A percentile compares a stretch with the other conserved stretches of the same genome.
These are phyloP conservation scores for Acanthiza pusilla DNA, from an alignment of 2,797 vertebrate genomes.

Conservation along the genomic window DNA sequence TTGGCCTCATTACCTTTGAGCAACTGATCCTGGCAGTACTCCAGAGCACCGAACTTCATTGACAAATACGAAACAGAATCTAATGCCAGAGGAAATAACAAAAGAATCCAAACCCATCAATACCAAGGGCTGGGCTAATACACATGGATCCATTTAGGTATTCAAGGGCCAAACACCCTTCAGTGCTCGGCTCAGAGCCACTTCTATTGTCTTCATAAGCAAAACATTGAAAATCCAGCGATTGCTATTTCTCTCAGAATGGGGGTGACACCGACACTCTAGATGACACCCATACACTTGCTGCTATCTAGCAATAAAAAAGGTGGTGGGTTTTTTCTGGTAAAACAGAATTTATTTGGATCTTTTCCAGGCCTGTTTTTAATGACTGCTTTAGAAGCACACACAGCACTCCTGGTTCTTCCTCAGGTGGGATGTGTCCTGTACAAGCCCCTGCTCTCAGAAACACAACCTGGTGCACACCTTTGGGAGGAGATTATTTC, in stretches of 20 bases:
- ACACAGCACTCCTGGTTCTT: not conserved
- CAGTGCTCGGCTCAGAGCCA: not conserved
- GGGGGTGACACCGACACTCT: not conserved
- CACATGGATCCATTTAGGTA: not conserved
- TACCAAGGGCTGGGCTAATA: not conserved
- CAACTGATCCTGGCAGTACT: not conserved
- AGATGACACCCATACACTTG: not conserved
- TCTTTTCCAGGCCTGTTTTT: not conserved
- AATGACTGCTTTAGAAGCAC: not conserved
- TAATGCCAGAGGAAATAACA: not conserved
- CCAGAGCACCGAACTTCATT: not conserved
- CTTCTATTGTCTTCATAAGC: not conserved
- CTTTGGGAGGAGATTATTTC: not conserved
- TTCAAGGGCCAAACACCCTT: not conserved
- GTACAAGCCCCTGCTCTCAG: not conserved
- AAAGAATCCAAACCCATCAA: not conserved
- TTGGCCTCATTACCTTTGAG: not conserved
- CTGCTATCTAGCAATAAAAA: not conserved
- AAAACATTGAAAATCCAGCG: not conserved
- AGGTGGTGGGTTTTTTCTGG: rapidly evolving
- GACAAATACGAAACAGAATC: not conserved
- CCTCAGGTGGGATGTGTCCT: not conserved
- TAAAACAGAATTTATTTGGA: not conserved
- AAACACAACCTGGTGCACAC: not conserved
- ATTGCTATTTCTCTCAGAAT: not conserved